Evolutionary conservation across 2,113 vertebrate genomes (phyloP).

Genomic region (Cyphomyrus discorhynchus): DNA sequence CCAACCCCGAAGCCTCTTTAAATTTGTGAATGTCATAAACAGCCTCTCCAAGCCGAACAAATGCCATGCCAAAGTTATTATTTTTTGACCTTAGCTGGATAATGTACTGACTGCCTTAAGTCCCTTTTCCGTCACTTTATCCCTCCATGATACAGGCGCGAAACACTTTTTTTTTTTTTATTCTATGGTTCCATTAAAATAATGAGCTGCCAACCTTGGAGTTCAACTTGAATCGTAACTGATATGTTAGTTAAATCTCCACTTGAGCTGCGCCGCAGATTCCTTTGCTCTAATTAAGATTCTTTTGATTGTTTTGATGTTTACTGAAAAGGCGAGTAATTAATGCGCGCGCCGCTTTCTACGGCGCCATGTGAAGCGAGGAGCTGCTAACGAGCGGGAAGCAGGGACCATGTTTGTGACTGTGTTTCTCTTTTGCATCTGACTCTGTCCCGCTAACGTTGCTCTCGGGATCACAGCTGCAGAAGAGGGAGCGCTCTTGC

Average conservation of each 20-base stretch:
- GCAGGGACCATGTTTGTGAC: neutral
- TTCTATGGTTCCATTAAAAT: neutral
- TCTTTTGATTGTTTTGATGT: slow-evolving; percentile 17
- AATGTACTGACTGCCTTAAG: neutral
- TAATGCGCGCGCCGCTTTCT: slow-evolving; percentile 13
- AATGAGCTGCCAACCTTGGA: slow-evolving; percentile 33
- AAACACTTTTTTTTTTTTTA: neutral
- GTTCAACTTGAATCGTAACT: slow-evolving; percentile 14
- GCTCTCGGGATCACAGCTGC: slow-evolving; percentile 82
- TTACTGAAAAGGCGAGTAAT: slow-evolving; percentile 17
- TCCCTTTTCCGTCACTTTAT: neutral
- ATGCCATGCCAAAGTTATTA: neutral
- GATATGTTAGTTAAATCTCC: slow-evolving; percentile 30
- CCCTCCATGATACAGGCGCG: neutral
- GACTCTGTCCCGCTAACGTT: slow-evolving; percentile 52
- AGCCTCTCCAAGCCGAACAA: neutral
- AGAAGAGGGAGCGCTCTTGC: slow-evolving; percentile 98
- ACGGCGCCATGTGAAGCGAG: neutral
- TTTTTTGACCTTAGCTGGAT: neutral
- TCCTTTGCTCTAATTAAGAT: slow-evolving; percentile 37
- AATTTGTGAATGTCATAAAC: neutral
- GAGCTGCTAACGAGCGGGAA: slow-evolving; percentile 15
- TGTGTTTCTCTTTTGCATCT: slow-evolving; percentile 8
- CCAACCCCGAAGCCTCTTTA: neutral
- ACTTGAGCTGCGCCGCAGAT: slow-evolving; percentile 18